These are phyloP conservation scores for Rousettus leschenaultii DNA, from an alignment of 2,113 vertebrate species.

Conservation along the genomic window DNA sequence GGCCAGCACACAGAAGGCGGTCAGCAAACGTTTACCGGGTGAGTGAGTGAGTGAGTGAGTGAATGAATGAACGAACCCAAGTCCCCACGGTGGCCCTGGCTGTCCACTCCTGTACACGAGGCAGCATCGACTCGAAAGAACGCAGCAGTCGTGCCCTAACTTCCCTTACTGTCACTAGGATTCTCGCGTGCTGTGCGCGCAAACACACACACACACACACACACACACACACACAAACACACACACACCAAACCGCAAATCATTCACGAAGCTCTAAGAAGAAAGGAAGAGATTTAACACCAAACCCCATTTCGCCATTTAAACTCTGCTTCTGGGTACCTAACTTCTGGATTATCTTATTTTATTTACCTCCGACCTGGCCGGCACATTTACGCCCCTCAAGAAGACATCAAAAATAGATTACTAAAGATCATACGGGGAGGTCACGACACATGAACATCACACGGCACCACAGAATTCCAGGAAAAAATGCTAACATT, in stretches of 20 bases:
- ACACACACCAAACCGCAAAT: neutral
- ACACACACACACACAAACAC: neutral
- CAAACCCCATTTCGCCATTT: constrained; percentile 12
- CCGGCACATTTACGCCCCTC: neutral
- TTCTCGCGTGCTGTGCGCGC: neutral
- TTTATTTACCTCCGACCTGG: neutral
- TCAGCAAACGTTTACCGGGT: neutral
- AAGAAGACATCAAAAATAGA: neutral
- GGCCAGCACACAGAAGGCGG: neutral
- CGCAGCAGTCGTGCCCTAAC: neutral
- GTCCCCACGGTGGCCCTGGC: neutral
- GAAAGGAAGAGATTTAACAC: neutral
- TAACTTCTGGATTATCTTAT: neutral
- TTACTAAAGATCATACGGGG: neutral
- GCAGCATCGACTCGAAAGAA: neutral
- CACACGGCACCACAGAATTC: neutral
- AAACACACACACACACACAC: neutral
- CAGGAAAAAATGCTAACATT: neutral
- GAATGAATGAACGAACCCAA: neutral
- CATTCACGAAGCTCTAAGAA: neutral
- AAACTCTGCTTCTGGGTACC: neutral
- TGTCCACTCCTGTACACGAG: neutral
- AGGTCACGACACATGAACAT: neutral
- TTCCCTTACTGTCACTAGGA: neutral
- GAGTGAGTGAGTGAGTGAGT: neutral